phyloP scores from a whole-genome alignment of 2,888 invertebrate species.

The Nezara viridula region DNA sequence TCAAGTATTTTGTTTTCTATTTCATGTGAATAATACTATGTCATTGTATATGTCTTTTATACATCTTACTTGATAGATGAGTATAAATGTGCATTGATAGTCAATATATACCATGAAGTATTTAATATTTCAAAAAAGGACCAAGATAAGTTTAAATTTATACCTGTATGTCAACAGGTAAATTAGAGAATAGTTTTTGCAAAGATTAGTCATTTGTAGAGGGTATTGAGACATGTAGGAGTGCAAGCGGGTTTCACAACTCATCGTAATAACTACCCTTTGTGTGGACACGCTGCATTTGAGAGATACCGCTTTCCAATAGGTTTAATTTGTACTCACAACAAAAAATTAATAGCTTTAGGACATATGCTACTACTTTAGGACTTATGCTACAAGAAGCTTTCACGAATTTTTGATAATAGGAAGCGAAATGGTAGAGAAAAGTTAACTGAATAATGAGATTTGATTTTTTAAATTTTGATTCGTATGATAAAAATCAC shows the following conservation, averaged over 20 bases:
- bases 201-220: not conserved
- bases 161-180: not conserved
- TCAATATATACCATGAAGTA: too few species aligned
- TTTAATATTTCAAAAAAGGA: not conserved
- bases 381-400: too few species aligned
- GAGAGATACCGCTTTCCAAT: not conserved
- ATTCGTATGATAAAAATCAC: too few species aligned
- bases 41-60: too few species aligned
- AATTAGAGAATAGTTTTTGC: not conserved
- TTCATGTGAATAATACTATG: too few species aligned
- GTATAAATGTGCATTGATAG: too few species aligned
- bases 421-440: not conserved
- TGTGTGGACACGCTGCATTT: not conserved
- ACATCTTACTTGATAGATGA: too few species aligned
- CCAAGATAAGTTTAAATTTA: not conserved
- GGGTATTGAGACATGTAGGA: not conserved
- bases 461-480: too few species aligned
- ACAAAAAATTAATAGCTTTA: slow-evolving; percentile 8
- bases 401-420: not conserved
- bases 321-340: not conserved
- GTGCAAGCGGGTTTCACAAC: not conserved
- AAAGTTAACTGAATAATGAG: not conserved
- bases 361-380: too few species aligned
- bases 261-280: not conserved
- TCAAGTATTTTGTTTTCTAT: too few species aligned